Evolutionary conservation across 2,113 vertebrate genomes (phyloP), one percentile per base, ranked within the genome.

Genomic region (Eidolon helvum): DNA sequence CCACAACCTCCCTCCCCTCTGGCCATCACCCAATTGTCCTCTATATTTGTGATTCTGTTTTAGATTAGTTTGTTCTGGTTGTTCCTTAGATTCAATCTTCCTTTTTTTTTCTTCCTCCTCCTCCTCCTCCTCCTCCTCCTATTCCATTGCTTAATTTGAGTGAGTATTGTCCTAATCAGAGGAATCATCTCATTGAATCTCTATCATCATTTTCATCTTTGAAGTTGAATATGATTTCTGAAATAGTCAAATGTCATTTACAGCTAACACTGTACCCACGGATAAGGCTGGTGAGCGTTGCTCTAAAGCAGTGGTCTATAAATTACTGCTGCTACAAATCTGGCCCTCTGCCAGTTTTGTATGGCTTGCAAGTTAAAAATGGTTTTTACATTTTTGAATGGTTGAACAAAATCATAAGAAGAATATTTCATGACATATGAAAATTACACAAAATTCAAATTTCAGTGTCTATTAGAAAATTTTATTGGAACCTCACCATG

Each of bases 351-450:
- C 10, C 30, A 78, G 7, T 50, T 78, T 48, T 15, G 4, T 80
- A 14, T 74, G 16, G 10, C 38, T 53, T 90, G 35, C 3, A 2
- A 19, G 22, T 50, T 85, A 55, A 85, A 90, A 69, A 66, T 57
- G 26, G 2, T 33, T 86, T 90, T 90, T 90, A 90, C 18, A 22
- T 87, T 78, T 93, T 59, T 61, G 86, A 85, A 63, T 80, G 14
- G 26, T 88, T 89, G 40, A 38, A 45, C 80, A 65, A 63, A 43
- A 38, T 14, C 4, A 53, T 53, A 78, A 84, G 28, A 68, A 91
- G 24, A 72, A 28, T 86, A 92, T 57, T 92, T 65, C 55, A 83
- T 71, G 28, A 61, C 16, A 35, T 22, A 2, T 10, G 28, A 79
- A 50, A 74, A 69, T 89, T 40, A 53, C 11, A 63, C 74, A 40